Conservation (phyloP, 2,888 invertebrate species). For the Tetragonisca angustula region DNA sequence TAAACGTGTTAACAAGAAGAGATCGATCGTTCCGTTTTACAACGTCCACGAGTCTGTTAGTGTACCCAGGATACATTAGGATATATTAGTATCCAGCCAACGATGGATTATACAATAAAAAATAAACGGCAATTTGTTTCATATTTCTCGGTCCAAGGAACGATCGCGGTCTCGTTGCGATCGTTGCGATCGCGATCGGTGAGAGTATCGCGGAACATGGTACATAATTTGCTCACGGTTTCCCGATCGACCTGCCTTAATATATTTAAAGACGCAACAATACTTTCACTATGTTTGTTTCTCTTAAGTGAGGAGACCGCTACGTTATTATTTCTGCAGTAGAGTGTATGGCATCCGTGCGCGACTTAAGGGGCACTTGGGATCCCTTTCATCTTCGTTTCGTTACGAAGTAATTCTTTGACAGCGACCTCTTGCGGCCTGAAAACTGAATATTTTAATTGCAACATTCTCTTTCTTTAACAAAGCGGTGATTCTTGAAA, state of each 20-base stretch:
- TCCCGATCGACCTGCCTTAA: slow-evolving; percentile 59
- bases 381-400: not conserved
- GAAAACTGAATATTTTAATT: no score
- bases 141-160: slow-evolving; percentile 4
- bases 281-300: slow-evolving; percentile 68
- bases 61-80: no score
- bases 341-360: slow-evolving; percentile 30
- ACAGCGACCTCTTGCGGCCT: not conserved
- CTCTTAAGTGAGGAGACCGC: slow-evolving; percentile 32
- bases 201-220: slow-evolving; percentile 19
- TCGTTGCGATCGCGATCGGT: not conserved
- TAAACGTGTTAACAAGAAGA: no score
- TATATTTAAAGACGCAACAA: slow-evolving; percentile 70
- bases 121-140: not conserved
- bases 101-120: not conserved
- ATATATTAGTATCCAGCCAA: no score
- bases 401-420: not conserved
- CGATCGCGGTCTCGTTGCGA: not conserved
- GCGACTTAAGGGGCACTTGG: slow-evolving; percentile 33
- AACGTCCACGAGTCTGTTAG: no score
- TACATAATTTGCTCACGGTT: slow-evolving; percentile 24
- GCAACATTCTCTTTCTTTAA: no score
- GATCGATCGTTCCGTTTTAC: no score
- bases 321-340: slow-evolving; percentile 48
- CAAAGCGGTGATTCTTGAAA: no score